Percentiles rank a stretch among this genome's conserved stretches.
Conservation (phyloP, 1,140 invertebrate species). For the Heliconius melpomene region DNA sequence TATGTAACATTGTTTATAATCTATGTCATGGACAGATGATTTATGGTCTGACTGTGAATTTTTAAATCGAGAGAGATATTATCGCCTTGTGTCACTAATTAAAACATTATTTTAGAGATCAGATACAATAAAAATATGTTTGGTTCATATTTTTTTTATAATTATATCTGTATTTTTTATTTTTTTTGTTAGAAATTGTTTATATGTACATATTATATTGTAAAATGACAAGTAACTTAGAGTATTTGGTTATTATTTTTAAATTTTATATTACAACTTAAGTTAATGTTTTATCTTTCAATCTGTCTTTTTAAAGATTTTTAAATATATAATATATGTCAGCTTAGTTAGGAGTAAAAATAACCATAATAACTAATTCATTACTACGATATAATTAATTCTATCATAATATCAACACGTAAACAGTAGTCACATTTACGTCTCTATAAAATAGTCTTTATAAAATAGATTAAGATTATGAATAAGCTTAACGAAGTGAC, state of each 20-base stretch:
- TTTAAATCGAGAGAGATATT: conserved; percentile 1
- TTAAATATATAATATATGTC: no score
- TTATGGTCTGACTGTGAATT: conserved; percentile 12
- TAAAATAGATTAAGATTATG: neutral
- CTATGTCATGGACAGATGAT: conserved; percentile 13
- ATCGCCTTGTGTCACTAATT: neutral
- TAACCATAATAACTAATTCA: no score
- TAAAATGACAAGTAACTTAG: no score
- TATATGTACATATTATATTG: no score
- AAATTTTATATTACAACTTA: no score
- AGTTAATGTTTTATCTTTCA: no score
- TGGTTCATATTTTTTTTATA: no score
- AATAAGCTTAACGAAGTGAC: neutral
- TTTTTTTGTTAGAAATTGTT: no score
- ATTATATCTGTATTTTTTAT: no score
- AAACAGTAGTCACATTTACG: neutral
- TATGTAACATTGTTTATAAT: conserved; percentile 8
- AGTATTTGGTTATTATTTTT: no score
- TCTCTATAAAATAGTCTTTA: neutral
- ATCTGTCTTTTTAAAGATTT: no score
- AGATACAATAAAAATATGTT: neutral
- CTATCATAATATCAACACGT: neutral
- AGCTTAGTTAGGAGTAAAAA: no score
- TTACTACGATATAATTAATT: neutral
- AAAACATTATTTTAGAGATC: neutral